Conservation (phyloP, 2,113 vertebrate genomes). For the Myodes glareolus region DNA sequence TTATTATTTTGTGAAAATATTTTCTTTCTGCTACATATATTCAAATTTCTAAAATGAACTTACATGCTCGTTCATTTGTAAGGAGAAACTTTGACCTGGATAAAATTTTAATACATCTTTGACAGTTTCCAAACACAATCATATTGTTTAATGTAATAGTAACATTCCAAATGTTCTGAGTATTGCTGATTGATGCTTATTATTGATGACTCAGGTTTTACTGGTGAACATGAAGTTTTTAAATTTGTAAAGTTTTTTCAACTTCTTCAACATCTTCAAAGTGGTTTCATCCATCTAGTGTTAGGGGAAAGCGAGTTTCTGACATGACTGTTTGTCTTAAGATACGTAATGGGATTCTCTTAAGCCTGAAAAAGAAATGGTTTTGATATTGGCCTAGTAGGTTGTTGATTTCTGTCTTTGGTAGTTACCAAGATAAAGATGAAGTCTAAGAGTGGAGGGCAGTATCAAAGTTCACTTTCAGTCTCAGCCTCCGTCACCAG, state of each 20-base stretch:
- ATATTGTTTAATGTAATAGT: conserved; percentile 36
- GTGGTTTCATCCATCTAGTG: background rate
- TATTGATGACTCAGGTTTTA: conserved; percentile 4
- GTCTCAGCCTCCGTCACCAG: background rate
- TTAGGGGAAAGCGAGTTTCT: background rate
- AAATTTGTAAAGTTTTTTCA: conserved; percentile 13
- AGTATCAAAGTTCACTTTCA: conserved; percentile 11
- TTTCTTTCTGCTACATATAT: conserved; percentile 86
- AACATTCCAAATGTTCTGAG: conserved; percentile 35
- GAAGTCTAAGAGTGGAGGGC: background rate
- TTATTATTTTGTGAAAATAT: conserved; percentile 82
- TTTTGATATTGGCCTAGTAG: conserved; percentile 18
- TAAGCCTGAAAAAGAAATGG: conserved; percentile 5
- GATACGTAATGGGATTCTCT: conserved; percentile 28
- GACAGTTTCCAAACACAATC: conserved; percentile 33
- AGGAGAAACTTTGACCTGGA: conserved; percentile 46
- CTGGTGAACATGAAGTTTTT: conserved; percentile 34
- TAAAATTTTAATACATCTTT: conserved; percentile 66
- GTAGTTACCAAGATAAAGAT: conserved; percentile 31
- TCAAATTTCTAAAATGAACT: conserved; percentile 87
- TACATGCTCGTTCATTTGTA: conserved; percentile 74
- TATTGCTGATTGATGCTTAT: background rate
- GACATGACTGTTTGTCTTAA: conserved; percentile 32
- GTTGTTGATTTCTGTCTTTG: conserved; percentile 38
- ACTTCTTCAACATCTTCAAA: conserved; percentile 31